Percentiles rank a stretch among this genome's conserved stretches.
Conservation (phyloP, 30 jellyfish, hydroid and myxozoan species). For the Hydractinia echinata region DNA sequence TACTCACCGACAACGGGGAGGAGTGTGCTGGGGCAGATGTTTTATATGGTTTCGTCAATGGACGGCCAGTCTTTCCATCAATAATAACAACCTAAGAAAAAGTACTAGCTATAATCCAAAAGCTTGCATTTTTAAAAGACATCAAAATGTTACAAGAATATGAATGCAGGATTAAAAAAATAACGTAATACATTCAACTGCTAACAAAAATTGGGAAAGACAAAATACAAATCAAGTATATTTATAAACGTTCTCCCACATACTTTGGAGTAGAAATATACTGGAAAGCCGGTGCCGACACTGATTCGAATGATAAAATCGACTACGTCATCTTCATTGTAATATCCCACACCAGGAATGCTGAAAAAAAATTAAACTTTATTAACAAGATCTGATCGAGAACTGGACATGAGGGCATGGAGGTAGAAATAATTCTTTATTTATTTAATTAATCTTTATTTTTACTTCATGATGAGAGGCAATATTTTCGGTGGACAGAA, state of each 20-base stretch:
- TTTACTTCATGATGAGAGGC: too few species aligned
- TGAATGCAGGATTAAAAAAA: background rate
- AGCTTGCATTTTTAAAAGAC: background rate
- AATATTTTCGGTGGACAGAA: too few species aligned
- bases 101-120: background rate
- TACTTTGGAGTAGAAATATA: conserved; percentile 68
- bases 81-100: conserved; percentile 50
- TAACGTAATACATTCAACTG: background rate
- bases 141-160: background rate
- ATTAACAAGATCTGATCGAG: background rate
- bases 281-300: conserved; percentile 84
- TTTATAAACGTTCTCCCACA: background rate
- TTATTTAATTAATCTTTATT: too few species aligned
- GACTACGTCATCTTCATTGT: conserved; percentile 56
- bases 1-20: conserved; percentile 79
- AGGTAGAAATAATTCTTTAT: too few species aligned
- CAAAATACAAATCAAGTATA: background rate
- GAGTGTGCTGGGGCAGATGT: conserved; percentile 82
- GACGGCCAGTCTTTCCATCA: conserved; percentile 70
- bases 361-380: conserved; percentile 5
- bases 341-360: conserved; percentile 82
- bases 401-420: background rate
- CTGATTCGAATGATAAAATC: conserved; percentile 75
- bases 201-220: background rate
- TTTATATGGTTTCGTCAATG: conserved; percentile 35